These are phyloP conservation scores for Ariopsis seemanni DNA, from an alignment of 2,113 vertebrate species.

Conservation along the genomic window DNA sequence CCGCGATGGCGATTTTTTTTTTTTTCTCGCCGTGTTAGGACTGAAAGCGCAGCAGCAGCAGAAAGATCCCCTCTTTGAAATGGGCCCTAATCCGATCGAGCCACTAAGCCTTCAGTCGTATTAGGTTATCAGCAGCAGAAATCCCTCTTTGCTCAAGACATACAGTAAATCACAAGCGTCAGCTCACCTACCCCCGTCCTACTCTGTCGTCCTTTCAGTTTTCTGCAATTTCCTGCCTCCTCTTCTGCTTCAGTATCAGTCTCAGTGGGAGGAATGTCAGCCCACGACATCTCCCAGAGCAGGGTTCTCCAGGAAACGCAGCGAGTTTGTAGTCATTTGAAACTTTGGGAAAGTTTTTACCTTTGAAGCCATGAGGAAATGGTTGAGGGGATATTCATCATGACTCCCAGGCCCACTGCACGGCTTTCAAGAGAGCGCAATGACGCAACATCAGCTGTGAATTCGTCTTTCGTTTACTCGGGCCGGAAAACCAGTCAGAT, in stretches of 20 bases:
- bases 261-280: conserved; percentile 48
- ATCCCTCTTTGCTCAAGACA: conserved; percentile 69
- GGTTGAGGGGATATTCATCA: conserved; percentile 16
- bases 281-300: conserved; percentile 26
- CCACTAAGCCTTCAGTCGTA: conserved; percentile 68
- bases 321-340: conserved; percentile 22
- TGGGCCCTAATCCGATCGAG: conserved; percentile 68
- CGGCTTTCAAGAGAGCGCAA: not conserved
- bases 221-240: conserved; percentile 14
- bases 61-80: conserved; percentile 61
- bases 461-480: not conserved
- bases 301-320: conserved; percentile 9
- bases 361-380: conserved; percentile 5
- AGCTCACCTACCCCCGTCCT: conserved; percentile 42
- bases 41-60: conserved; percentile 60
- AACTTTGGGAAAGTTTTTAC: conserved; percentile 3
- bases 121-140: conserved; percentile 73
- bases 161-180: conserved; percentile 68
- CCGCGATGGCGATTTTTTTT: conserved; percentile 48
- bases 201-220: conserved; percentile 42
- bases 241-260: conserved; percentile 51
- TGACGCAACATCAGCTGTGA: conserved; percentile 36
- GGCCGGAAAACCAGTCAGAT: not conserved
- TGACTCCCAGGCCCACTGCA: not conserved
- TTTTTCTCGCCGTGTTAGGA: conserved; percentile 54